Base-by-base conservation (phyloP, 2,797 vertebrate genomes). In the Selene dorsalis region DNA sequence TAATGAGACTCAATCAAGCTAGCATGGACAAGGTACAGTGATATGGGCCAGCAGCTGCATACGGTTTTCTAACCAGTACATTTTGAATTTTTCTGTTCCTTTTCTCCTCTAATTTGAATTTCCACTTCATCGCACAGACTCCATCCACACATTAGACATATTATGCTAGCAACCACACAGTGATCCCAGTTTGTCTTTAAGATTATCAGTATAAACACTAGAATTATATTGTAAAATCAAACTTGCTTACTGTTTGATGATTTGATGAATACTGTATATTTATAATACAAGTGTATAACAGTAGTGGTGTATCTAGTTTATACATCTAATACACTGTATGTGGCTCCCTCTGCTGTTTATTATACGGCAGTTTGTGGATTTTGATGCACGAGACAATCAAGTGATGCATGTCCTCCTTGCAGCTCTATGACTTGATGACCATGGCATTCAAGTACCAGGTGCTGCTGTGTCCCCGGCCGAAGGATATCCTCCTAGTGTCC, bases 391-490 rank as follows among this genome's bases (percentile, higher is more conserved):
- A 73, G 13, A 24, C 17, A 10, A 8, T 77, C 4, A 72, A 30
- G 16, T 32, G n/a, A 16, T 64, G 6, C 56, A 20, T 66, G 26
- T 65, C 70, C 50, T 65, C 18, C 87, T 68, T 83, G 58, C 93
- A 99, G 98, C 96, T 99, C 3, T 99, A 99, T 41, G 98, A 99
- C 88, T 94, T 99, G 85, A 99, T 99, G 98, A 99, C 97, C 1
- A 99, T 99, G 98, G 98, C 98, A 69, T 98, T 99, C 93, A 99
- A 99, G 88, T 98, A 99, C 89, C 98, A 99, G 94, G 96, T 99
- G 41, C 92, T 99, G 66, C 94, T 99, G 62, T 99, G 97, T 81
- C 96, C 96, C 50, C 95, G 97, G 10, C 97, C 98, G 45, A 98
- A 95, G 83, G 98, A 99, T 89, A 93, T 99, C 55, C 93, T 99